Conservation (phyloP, 1,140 invertebrate species). For the Solen grandis region DNA sequence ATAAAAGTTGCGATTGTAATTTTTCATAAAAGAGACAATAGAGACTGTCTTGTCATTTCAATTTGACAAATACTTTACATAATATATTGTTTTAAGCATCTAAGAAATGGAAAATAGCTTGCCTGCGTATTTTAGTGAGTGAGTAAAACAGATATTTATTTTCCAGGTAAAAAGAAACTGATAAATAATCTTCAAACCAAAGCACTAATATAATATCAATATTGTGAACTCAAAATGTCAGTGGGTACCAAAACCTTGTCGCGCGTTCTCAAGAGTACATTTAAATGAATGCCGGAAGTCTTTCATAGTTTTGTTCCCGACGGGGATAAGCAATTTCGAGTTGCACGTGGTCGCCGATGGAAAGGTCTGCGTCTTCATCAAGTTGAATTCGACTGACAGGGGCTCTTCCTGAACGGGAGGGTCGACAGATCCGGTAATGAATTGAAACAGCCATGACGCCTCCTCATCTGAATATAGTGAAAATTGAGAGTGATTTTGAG, state of each 20-base stretch:
- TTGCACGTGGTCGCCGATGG: conserved; percentile 18
- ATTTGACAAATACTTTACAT: no score
- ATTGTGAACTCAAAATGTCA: no score
- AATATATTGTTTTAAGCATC: no score
- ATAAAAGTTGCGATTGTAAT: no score
- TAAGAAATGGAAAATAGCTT: no score
- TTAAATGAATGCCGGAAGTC: conserved; percentile 26
- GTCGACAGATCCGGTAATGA: conserved; percentile 34
- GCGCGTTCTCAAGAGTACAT: conserved; percentile 13
- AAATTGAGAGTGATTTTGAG: not conserved
- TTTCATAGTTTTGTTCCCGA: conserved; percentile 9
- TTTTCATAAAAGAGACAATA: no score
- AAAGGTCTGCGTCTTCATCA: not conserved
- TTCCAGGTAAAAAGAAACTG: no score
- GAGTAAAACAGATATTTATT: no score
- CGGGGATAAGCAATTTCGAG: conserved; percentile 18
- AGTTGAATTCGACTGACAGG: conserved; percentile 25
- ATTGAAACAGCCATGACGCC: conserved; percentile 13
- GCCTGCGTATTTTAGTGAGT: no score
- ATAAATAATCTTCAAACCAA: no score
- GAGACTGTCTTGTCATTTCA: no score
- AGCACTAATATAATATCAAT: no score
- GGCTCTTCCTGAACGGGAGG: conserved; percentile 24
- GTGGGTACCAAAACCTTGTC: conserved; percentile 26
- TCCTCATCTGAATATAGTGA: conserved; percentile 14